Evolutionary conservation across 2,113 vertebrate genomes (phyloP).

Genomic region (Leptodactylus fuscus): DNA sequence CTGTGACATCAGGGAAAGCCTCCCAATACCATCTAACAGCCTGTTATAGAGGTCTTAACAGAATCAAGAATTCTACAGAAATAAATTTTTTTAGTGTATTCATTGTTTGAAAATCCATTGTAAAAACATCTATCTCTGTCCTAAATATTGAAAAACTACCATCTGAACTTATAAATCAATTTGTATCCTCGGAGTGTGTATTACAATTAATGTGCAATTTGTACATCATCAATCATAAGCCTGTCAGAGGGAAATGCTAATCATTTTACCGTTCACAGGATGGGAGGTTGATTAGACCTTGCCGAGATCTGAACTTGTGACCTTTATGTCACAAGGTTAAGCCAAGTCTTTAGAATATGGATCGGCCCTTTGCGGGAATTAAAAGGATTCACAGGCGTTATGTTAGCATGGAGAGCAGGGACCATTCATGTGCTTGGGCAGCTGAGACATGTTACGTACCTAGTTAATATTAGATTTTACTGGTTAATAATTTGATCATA

Average conservation of each 20-base stretch:
- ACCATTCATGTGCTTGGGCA: slow-evolving; percentile 25
- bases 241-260: slow-evolving; percentile 55
- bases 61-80: too few relatives aligned
- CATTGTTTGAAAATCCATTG: too few relatives aligned
- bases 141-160: slow-evolving; percentile 39
- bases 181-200: slow-evolving; percentile 39
- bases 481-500: background rate
- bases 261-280: slow-evolving; percentile 59
- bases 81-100: too few relatives aligned
- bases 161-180: slow-evolving; percentile 46
- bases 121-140: background rate
- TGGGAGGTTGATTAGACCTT: slow-evolving; percentile 58
- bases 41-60: too few relatives aligned
- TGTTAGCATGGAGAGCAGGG: background rate
- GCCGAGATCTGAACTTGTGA: slow-evolving; percentile 54
- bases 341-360: slow-evolving; percentile 49
- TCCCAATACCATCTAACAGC: too few relatives aligned
- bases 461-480: slow-evolving; percentile 2
- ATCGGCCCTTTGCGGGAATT: slow-evolving; percentile 41
- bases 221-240: slow-evolving; percentile 60
- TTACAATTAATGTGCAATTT: slow-evolving; percentile 59
- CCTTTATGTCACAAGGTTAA: slow-evolving; percentile 56
- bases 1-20: too few relatives aligned
- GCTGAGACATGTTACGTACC: slow-evolving; percentile 29
- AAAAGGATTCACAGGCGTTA: slow-evolving; percentile 36